Base-by-base conservation (phyloP, 2,797 vertebrate genomes). In the Myotis vivesi region DNA sequence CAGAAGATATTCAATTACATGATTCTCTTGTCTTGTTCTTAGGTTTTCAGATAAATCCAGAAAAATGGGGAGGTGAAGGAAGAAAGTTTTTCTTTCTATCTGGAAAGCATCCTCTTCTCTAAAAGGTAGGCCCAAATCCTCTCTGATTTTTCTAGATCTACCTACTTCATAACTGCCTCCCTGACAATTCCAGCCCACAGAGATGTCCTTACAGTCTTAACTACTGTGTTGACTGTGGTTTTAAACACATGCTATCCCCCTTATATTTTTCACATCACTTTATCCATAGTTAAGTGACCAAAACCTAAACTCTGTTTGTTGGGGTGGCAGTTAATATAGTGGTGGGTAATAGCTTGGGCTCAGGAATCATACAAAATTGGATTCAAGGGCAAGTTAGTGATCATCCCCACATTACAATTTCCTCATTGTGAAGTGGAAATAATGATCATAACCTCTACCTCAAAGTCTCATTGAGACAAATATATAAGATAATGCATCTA, bases 371-470 rank as follows among this genome's bases (percentile, higher is more conserved):
- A 36, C 44, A 88, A 53, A 75, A 75, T 25, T n/a, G 5, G 33
- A 10, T 41, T 85, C 62, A 89, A 82, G 66, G 87, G 25, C 16
- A 87, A 77, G 7, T 79, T 57, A 33, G 51, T 36, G 28, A 53
- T n/a, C 25, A 2, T 86, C 72, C 81, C 68, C 57, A 28, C 41
- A 59, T 89, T 79, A 87, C n/a, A 82, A 7, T 85, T 41, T 89
- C 73, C 38, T 92, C 22, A 19, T 28, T 92, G 73, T 62, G 59
- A 92, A 55, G 53, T 49, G 33, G 79, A 95, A 93, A 90, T 71
- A 9, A 84, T 68, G 62, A 30, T 68, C 28, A 20, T 49, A 85
- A 80, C n/a, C 49, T 77, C 46, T 82, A 30, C 38, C 75, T 92
- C 44, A 57, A 30, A 51, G 7, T n/a, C 38, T 62, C 51, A 66